Base-by-base conservation (phyloP, 1,140 invertebrate species). In the Chrysoperla carnea region DNA sequence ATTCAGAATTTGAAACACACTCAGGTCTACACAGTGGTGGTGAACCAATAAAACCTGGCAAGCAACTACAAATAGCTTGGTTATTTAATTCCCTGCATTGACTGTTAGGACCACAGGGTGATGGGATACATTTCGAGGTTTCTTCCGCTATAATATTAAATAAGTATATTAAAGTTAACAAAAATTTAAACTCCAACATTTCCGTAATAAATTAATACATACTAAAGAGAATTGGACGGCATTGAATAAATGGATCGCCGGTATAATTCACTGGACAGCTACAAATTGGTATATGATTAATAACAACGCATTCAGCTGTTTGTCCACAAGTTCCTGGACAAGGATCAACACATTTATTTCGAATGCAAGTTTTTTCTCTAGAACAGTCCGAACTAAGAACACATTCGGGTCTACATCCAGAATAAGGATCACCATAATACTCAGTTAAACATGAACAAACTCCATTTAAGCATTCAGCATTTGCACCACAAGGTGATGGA, bases 211-310 rank as follows among this genome's bases (percentile, higher is more conserved):
- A 35, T 6, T 6, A 35, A 35, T 39, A 39, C 11, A 11, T 23
- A 23, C 13, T 27, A 4, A 29, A 39, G 69, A 58, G 62, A 33
- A 67, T 54, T 36, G 54, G 52, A 46, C 54, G 58, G 51, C 79
- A 81, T 43, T 67, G 55, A 15, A 72, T 62, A 49, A 78, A 77
- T 28, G 78, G 69, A 56, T 75, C 73, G 50, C 74, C 73, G 44
- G 64, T 60, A 54, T 66, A 68, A 51, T 67, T 64, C 50, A 64
- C 53, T 29, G 72, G 67, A 57, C 79, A 84, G 46, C 65, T 70
- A 48, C 79, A 82, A 62, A 75, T 73, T 4, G 78, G 75, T 29
- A 73, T 61, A 49, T 81, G 75, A 54, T 77, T 78, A 31, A 74
- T 67, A 5, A 80, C 77, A 50, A 68, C 65, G 53, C 80, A 84